Conservation (phyloP, 2,797 vertebrate species). For the Poeciliopsis infans region DNA sequence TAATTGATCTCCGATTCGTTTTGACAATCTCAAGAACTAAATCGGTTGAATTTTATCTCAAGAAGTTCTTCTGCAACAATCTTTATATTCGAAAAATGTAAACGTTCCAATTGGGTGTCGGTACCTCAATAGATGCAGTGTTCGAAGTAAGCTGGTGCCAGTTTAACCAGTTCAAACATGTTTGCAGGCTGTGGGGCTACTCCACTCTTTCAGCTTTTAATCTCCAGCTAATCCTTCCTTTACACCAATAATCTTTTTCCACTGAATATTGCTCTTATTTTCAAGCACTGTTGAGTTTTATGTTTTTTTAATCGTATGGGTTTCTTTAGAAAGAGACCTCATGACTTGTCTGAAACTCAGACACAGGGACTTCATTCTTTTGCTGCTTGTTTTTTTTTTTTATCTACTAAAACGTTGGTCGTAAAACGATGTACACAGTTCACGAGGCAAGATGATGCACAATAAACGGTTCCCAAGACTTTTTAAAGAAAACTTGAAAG, state of each 20-base stretch:
- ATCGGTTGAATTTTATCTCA: neutral
- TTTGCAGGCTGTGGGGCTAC: neutral
- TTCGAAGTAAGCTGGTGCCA: neutral
- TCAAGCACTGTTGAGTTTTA: neutral
- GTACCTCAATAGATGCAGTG: neutral
- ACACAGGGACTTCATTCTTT: neutral
- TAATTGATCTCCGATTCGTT: neutral
- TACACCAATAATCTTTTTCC: neutral
- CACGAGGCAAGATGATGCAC: neutral
- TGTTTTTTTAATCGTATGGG: neutral
- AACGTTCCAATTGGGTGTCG: neutral
- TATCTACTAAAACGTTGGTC: neutral
- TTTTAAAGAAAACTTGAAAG: neutral
- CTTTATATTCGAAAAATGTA: neutral
- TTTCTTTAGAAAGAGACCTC: neutral
- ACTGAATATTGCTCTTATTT: neutral
- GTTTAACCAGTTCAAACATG: slow-evolving; percentile 2
- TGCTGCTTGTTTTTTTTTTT: neutral
- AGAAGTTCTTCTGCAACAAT: neutral
- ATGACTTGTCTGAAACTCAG: neutral
- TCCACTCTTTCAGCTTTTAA: neutral
- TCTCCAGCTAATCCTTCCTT: neutral
- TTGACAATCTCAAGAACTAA: neutral
- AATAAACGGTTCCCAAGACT: neutral
- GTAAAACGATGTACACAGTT: neutral